Conservation (phyloP, 2,113 vertebrate genomes). For the Ciconia boyciana region DNA sequence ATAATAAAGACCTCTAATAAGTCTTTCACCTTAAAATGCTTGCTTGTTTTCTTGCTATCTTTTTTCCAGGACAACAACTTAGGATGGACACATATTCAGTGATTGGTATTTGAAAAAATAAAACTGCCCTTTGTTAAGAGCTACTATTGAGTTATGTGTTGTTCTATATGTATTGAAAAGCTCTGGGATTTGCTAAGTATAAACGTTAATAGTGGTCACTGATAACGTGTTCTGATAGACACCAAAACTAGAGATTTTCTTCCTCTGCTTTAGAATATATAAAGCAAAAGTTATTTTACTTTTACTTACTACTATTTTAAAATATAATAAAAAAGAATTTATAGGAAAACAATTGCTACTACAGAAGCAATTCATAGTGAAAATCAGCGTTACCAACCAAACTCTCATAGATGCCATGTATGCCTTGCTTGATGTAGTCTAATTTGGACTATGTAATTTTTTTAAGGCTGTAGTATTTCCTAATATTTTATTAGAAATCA, state of each 20-base stretch:
- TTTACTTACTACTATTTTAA: neutral
- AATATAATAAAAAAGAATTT: neutral
- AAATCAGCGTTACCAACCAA: neutral
- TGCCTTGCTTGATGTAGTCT: neutral
- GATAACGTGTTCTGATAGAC: neutral
- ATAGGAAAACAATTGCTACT: neutral
- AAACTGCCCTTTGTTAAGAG: neutral
- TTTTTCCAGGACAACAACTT: neutral
- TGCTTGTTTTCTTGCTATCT: neutral
- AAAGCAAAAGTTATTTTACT: neutral
- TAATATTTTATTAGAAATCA: slow-evolving; percentile 18
- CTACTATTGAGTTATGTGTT: neutral
- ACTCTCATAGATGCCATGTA: neutral
- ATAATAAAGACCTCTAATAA: neutral
- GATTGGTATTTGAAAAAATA: neutral
- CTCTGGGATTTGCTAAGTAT: neutral
- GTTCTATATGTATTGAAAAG: neutral
- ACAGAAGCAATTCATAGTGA: neutral
- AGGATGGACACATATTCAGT: neutral
- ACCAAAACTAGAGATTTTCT: neutral
- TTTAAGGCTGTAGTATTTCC: neutral
- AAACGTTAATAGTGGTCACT: neutral
- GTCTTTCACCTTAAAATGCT: neutral
- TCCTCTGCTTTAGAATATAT: neutral
- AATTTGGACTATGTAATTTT: neutral